Evolutionary conservation across 2,888 invertebrate genomes (phyloP), one percentile per base, ranked within the genome.

Genomic region (Chrysolina haemoptera): DNA sequence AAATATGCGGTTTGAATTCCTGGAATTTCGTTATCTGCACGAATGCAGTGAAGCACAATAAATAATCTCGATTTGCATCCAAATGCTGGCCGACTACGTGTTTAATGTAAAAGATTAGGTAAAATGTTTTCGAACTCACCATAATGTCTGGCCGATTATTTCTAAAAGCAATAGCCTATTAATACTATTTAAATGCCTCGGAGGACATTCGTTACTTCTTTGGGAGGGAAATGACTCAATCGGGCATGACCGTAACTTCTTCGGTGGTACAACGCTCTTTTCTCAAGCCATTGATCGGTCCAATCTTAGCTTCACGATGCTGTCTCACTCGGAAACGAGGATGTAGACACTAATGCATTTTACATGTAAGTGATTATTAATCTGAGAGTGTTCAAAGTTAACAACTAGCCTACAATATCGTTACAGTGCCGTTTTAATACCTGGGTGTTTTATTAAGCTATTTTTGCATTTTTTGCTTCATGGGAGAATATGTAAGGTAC

Each of bases 121-220:
- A 84, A 85, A 86, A 86, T 83, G 85, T 86, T 85, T 84, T 83
- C 80, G 81, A 85, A 81, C 82, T 84, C 82, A 81, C 84, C 79
- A 84, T 85, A 85, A 85, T 82, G 81, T 83, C 81, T 83, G 80
- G 78, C 83, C 82, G 86, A 86, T 86, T 86, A 86, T 84, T 84
- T 72, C 84, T 87, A 86, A 87, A 86, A 87, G 87, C 83, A 86
- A 86, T 86, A 83, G 86, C 85, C 86, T 86, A 87, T 87, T 86
- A 87, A 86, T 87, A 86, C 84, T 84, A 84, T 85, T 86, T 86
- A 85, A 86, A 85, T 83, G 83, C 80, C 78, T 77, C 75, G 72
- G 77, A 81, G 82, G 82, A 40, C 41, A 53, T 41, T 70, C 85
- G 83, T 84, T 85, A 59, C 63, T 16, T 48, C 22, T 43, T 35